Percentiles rank a stretch among this genome's conserved stretches.
Evolutionary conservation across 2,797 vertebrate species (phyloP).

Genomic region (Microchirus variegatus): DNA sequence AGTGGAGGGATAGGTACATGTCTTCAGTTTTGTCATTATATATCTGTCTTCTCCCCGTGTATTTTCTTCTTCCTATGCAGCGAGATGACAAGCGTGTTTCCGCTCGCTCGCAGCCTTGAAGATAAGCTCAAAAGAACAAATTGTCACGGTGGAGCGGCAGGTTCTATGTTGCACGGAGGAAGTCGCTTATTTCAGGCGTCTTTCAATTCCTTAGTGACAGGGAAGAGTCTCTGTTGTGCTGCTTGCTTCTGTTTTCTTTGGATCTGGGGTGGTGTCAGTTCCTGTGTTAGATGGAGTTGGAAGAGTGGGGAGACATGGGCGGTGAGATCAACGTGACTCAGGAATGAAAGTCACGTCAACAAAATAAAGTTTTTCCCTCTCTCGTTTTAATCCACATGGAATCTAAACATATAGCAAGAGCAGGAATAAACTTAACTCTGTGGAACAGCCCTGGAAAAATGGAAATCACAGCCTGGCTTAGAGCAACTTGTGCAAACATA

Average conservation of each 20-base stretch:
- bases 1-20: slow-evolving; percentile 1
- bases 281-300: slow-evolving; percentile 36
- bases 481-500: too few species aligned
- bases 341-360: slow-evolving; percentile 47
- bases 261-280: slow-evolving; percentile 60
- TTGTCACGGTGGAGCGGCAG: slow-evolving; percentile 47
- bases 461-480: too few species aligned
- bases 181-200: slow-evolving; percentile 60
- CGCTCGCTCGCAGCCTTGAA: slow-evolving; percentile 64
- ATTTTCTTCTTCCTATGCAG: slow-evolving; percentile 10
- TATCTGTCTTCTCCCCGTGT: background rate
- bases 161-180: slow-evolving; percentile 59
- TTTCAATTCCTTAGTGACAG: slow-evolving; percentile 58
- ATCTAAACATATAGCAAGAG: background rate
- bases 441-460: too few species aligned
- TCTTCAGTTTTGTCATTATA: slow-evolving; percentile 5
- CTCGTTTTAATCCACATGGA: slow-evolving; percentile 32
- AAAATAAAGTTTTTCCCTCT: slow-evolving; percentile 6
- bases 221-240: slow-evolving; percentile 54
- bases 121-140: slow-evolving; percentile 70
- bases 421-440: too few species aligned
- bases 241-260: slow-evolving; percentile 58
- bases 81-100: slow-evolving; percentile 57
- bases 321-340: slow-evolving; percentile 63
- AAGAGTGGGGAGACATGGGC: slow-evolving; percentile 26